Evolutionary conservation across 2,113 vertebrate genomes (phyloP), one percentile per base, ranked within the genome.

Genomic region (Raphicerus campestris): DNA sequence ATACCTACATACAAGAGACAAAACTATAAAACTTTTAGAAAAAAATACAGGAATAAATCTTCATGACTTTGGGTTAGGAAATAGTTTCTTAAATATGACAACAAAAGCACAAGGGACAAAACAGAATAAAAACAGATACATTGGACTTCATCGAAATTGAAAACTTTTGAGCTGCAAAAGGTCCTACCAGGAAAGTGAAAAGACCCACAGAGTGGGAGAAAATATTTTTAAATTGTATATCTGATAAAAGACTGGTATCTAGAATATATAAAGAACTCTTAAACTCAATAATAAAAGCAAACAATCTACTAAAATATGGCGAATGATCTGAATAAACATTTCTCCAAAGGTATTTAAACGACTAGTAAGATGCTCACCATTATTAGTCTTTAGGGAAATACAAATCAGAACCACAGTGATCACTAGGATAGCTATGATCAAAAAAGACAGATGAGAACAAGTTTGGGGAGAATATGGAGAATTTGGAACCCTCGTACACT

Each of bases 1-100:
- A 45, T 45, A 81, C 8, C 55, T 75, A 75, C 55, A 81, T 45
- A n/a, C 32, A 93, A 86, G 6, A 77, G 26, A 45, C 53, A 47
- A 80, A 95, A 32, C 28, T 45, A 22, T 49, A 83, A 91, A 56
- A 30, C 30, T 75, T 85, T 53, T 70, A 66, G 63, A 16, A 45
- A 30, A 96, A 96, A n/a, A 70, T n/a, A n/a, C 35, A 92, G 39
- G 47, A 49, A 6, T 95, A 93, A 93, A 80, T 95, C 58, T 90
- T 90, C 45, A 20, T 55, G 83, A 75, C 1, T 30, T 82, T 32
- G 17, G 17, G 9, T 77, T 88, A 63, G 63, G 77, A 87, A 47
- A 45, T 94, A 26, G 42, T 51, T 97, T 93, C n/a, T 93, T 92
- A 94, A 32, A 20, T 85, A 63, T 22, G 55, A 82, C 56, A 45